Evolutionary conservation across 1,140 invertebrate species (phyloP).

Genomic region (Plutomurus gul): DNA sequence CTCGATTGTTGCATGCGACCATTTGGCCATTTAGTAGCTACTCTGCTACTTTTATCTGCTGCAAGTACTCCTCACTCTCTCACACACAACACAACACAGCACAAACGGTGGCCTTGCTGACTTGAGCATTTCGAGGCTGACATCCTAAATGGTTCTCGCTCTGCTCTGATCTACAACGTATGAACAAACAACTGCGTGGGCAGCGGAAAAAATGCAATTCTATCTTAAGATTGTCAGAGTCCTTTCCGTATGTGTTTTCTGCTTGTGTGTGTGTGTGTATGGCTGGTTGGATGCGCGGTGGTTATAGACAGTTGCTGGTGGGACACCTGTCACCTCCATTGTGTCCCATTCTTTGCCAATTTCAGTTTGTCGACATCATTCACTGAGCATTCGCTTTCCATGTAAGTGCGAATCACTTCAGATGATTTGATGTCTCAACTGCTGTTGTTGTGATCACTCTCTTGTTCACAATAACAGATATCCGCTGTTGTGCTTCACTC

Average conservation of each 20-base stretch:
- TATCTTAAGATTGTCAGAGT: slow-evolving; percentile 13
- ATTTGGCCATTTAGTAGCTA: not conserved
- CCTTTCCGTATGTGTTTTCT: slow-evolving; percentile 10
- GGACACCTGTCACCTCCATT: too few relatives aligned
- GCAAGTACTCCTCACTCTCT: not conserved
- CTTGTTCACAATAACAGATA: not conserved
- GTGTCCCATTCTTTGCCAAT: slow-evolving; percentile 26
- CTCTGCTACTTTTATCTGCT: not conserved
- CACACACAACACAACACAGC: not conserved
- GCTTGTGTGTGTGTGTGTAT: not conserved
- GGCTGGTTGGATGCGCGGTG: too few relatives aligned
- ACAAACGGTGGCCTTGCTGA: not conserved
- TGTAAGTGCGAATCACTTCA: not conserved
- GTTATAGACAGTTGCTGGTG: too few relatives aligned
- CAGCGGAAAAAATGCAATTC: slow-evolving; percentile 6
- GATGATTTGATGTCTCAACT: not conserved
- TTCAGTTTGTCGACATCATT: slow-evolving; percentile 13
- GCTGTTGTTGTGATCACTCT: not conserved
- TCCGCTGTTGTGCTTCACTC: not conserved
- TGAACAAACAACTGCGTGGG: not conserved
- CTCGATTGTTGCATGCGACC: not conserved
- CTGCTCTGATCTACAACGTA: slow-evolving; percentile 7
- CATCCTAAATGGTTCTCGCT: slow-evolving; percentile 3
- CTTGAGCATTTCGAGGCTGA: slow-evolving; percentile 15
- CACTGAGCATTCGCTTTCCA: not conserved